Conservation (phyloP, 92 coral and sea anemone genomes). For the Parazoanthus swiftii region DNA sequence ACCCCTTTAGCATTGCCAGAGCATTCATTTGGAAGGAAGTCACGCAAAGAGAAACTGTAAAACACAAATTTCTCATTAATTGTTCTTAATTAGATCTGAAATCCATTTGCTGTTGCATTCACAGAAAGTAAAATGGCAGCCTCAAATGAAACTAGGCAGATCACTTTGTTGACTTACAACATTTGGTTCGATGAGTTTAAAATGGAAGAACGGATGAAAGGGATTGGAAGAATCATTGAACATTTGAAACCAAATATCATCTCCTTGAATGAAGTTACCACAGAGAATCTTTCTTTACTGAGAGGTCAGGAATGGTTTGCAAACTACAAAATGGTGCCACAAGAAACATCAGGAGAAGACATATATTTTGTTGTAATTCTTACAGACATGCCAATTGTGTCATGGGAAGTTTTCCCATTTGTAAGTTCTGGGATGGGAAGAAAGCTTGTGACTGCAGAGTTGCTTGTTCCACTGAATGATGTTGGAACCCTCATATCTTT, state of each 20-base stretch:
- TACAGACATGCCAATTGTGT: constrained; percentile 28
- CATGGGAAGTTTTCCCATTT: constrained; percentile 52
- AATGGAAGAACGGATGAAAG: constrained; percentile 49
- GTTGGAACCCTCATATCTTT: not conserved
- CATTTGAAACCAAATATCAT: constrained; percentile 47
- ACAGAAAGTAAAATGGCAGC: not conserved
- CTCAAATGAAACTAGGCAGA: not conserved
- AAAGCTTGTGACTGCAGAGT: constrained; percentile 51
- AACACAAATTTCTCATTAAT: not conserved
- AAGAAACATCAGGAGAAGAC: not conserved
- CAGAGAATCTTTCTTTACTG: constrained; percentile 36
- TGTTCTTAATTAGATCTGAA: not conserved
- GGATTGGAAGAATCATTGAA: constrained; percentile 50
- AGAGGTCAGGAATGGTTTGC: constrained; percentile 53
- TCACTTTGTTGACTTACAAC: constrained; percentile 52
- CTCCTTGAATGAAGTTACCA: constrained; percentile 66
- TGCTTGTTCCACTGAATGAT: not conserved
- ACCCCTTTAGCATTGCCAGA: too few relatives aligned
- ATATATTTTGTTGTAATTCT: constrained; percentile 50
- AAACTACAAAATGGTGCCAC: constrained; percentile 39
- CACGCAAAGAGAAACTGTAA: not conserved
- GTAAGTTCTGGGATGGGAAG: constrained; percentile 48
- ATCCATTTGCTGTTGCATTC: not conserved
- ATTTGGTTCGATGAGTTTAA: constrained; percentile 56
- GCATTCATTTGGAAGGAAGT: too few relatives aligned